Evolutionary conservation across 1,140 invertebrate genomes (phyloP).

Genomic region (Papilio xuthus): DNA sequence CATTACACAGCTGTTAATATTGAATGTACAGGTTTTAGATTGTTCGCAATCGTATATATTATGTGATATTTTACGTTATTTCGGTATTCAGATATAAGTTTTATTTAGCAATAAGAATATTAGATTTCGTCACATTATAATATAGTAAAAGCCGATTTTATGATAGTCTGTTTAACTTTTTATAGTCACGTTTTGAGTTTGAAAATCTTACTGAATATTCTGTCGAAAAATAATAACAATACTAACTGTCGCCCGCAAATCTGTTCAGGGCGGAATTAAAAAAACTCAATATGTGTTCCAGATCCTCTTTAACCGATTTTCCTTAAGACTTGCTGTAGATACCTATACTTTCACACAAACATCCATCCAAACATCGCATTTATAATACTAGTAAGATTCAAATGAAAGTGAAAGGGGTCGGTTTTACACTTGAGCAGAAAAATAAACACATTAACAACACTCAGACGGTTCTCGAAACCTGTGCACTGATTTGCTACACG

Average conservation of each 20-base stretch:
- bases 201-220: no score
- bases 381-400: background rate
- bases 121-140: background rate
- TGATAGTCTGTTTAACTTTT: background rate
- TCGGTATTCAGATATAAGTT: background rate
- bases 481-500: conserved; percentile 58
- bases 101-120: no score
- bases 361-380: no score
- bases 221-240: no score
- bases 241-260: no score
- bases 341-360: no score
- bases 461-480: conserved; percentile 42
- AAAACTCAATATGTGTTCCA: no score
- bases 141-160: background rate
- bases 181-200: no score
- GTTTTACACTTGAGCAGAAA: conserved; percentile 24
- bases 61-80: background rate
- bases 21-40: conserved; percentile 62
- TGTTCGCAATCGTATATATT: conserved; percentile 30
- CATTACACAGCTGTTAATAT: conserved; percentile 65
- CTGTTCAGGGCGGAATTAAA: no score
- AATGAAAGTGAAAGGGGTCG: conserved; percentile 21
- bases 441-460: conserved; percentile 42
- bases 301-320: no score
- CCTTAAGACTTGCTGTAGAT: no score